These are phyloP conservation scores for Aphaenogaster floridana DNA, from an alignment of 1,140 invertebrate genomes.

Conservation along the genomic window DNA sequence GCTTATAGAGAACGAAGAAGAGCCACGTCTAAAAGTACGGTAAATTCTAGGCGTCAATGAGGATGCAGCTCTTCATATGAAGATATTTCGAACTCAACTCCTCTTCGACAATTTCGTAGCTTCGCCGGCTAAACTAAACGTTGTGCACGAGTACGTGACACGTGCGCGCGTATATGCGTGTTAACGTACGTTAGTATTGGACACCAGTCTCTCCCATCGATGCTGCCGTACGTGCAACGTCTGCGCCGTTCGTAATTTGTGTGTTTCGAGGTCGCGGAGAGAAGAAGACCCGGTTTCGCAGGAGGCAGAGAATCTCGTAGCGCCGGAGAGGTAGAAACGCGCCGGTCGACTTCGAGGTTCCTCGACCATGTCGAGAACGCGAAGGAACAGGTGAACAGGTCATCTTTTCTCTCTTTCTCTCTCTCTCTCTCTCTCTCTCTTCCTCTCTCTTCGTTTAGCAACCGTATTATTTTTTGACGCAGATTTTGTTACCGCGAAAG, in stretches of 20 bases:
- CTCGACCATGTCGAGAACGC: conserved; percentile 63
- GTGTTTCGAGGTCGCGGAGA: conserved; percentile 78
- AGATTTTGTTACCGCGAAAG: conserved; percentile 18
- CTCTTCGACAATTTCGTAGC: conserved; percentile 45
- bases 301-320: conserved; percentile 63
- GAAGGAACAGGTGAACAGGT: conserved; percentile 64
- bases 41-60: conserved; percentile 55
- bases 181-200: not conserved
- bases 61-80: conserved; percentile 1
- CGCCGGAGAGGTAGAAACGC: conserved; percentile 61
- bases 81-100: conserved; percentile 11
- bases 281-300: conserved; percentile 76
- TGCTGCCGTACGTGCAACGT: conserved; percentile 55
- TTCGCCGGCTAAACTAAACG: not conserved
- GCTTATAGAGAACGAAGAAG: conserved; percentile 39
- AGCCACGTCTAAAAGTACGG: not conserved
- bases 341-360: conserved; percentile 71
- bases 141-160: not conserved
- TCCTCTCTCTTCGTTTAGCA: not conserved
- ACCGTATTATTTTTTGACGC: not conserved
- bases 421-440: not conserved
- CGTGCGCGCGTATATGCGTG: not conserved
- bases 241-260: conserved; percentile 74
- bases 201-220: conserved; percentile 53
- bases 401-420: not conserved